phyloP scores from a whole-genome alignment of 2,888 invertebrate genomes.

The Diplolepis rosae region DNA sequence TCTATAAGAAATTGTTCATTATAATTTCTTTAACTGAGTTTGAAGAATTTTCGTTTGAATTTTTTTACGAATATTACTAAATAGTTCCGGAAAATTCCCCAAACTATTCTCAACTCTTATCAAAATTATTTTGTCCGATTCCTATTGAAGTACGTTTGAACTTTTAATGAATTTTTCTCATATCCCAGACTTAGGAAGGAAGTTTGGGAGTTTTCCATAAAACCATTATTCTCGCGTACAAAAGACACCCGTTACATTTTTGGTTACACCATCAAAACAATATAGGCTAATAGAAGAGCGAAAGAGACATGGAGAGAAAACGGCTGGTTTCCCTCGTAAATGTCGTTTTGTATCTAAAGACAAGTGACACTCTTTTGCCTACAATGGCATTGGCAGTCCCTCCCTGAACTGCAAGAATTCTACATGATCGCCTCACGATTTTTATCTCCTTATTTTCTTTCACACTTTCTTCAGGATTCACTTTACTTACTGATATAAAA shows the following conservation, averaged over 20 bases:
- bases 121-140: too few species aligned
- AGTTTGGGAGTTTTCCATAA: too few species aligned
- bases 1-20: too few species aligned
- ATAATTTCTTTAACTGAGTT: too few species aligned
- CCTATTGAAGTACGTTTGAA: too few species aligned
- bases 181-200: too few species aligned
- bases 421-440: not conserved
- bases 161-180: too few species aligned
- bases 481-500: conserved; percentile 45
- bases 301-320: conserved; percentile 37
- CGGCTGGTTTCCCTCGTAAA: conserved; percentile 38
- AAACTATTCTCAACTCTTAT: too few species aligned
- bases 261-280: conserved; percentile 33
- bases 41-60: too few species aligned
- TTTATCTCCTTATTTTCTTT: not conserved
- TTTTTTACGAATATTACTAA: too few species aligned
- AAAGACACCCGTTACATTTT: conserved; percentile 45
- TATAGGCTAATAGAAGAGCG: conserved; percentile 3
- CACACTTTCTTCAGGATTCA: not conserved
- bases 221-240: too few species aligned
- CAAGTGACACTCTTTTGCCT: conserved; percentile 27
- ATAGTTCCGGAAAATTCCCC: too few species aligned
- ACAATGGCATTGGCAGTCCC: not conserved
- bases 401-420: not conserved
- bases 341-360: conserved; percentile 30